Percentiles rank a stretch among this genome's conserved stretches.
Evolutionary conservation across 2,797 vertebrate species (phyloP).

Genomic region (Avahi laniger): DNA sequence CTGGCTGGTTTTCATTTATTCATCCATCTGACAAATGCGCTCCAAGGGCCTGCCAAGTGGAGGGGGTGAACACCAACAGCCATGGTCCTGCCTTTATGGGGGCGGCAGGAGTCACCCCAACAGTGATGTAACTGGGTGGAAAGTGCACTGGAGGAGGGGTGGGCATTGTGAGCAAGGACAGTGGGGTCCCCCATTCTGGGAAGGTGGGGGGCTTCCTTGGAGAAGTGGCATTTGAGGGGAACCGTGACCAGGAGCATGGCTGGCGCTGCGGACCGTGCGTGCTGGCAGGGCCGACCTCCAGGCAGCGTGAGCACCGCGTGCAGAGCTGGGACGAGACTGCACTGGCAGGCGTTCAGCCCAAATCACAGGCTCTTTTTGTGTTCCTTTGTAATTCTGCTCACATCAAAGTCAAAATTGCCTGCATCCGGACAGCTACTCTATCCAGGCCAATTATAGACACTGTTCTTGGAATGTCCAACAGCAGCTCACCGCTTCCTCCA

Average conservation of each 20-base stretch:
- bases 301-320: background rate
- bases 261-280: background rate
- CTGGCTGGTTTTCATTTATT: background rate
- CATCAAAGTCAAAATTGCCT: constrained; percentile 70
- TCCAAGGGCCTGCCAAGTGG: background rate
- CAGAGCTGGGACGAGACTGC: background rate
- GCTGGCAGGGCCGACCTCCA: background rate
- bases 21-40: background rate
- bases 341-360: constrained; percentile 42
- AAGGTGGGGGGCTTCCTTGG: background rate
- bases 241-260: background rate
- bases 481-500: background rate
- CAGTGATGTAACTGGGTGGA: background rate
- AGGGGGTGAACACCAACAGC: background rate
- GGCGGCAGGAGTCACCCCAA: too few relatives aligned
- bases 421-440: constrained; percentile 32
- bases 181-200: background rate
- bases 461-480: background rate
- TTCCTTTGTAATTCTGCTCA: constrained; percentile 66
- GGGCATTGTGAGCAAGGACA: background rate
- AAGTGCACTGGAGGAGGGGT: background rate
- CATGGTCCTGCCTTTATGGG: background rate
- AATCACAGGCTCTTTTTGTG: constrained; percentile 61
- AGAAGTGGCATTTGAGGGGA: background rate
- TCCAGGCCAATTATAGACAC: constrained; percentile 46